Evolutionary conservation across 2,888 invertebrate species (phyloP), one percentile per base, ranked within the genome.

Genomic region (Caenorhabditis zanzibari): DNA sequence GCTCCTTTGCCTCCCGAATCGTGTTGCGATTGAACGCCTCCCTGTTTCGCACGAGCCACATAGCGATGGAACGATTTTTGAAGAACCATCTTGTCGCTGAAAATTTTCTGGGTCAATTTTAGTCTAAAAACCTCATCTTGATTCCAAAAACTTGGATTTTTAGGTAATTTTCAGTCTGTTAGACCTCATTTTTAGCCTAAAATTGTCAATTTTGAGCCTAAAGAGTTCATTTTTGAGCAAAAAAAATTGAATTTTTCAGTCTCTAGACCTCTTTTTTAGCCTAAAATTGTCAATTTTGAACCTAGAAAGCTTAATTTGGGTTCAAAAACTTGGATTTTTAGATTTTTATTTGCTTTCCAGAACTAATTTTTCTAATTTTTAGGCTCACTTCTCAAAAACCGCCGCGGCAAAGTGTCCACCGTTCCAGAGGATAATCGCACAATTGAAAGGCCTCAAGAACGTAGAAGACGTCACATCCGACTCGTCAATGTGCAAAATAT

Each of bases 1-100:
- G 75, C 77, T 54, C 85, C 86, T 35, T 82, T 81, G 26, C 79
- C 74, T n/a, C 75, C 81, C 0, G 77, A 69, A 75, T 87, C 88
- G 63, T 84, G 83, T 35, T 76, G 80, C 7, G 86, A 83, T 56
- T 88, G 88, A 12, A 86, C 87, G 28, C 86, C 85, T 93, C 93
- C 92, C 92, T 96, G 96, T 47, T 96, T 96, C 0, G 96, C 95
- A 52, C 96, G 93, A 0, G 96, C 95, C 9, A 96, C 96, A 91
- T 96, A 97, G 64, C 95, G 95, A 92, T 96, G 96, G 89, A 96
- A 95, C 0, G 96, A 96, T 93, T 96, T 96, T 91, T 96, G 96
- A 1, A 93, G 93, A 90, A 94, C 93, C 75, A 93, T 69, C 28
- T 72, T 75, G 44, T 84, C 86, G 66, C 88, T 88, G 71, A 85